A percentile compares a stretch with the other conserved stretches of the same genome.
phyloP scores from a whole-genome alignment of 92 coral and sea anemone species.

The Metridium senile region DNA sequence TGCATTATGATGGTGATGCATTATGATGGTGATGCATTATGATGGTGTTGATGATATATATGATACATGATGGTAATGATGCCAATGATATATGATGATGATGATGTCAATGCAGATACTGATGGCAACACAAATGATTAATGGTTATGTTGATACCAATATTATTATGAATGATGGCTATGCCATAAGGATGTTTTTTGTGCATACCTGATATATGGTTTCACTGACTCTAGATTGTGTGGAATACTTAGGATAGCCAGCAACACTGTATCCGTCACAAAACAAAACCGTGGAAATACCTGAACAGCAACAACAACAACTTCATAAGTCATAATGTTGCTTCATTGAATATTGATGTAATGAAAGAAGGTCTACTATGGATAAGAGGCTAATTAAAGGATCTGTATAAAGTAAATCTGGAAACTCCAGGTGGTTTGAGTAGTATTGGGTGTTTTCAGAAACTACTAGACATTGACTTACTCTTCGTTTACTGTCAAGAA shows the following conservation, averaged over 20 bases:
- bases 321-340: neutral
- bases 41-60: neutral
- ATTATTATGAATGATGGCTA: no score
- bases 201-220: slow-evolving; percentile 90
- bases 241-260: slow-evolving; percentile 94
- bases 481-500: slow-evolving; percentile 88
- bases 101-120: neutral
- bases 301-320: slow-evolving; percentile 24
- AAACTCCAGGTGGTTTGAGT: no score
- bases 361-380: no score
- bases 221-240: slow-evolving; percentile 87
- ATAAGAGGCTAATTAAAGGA: no score
- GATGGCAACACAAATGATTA: neutral
- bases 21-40: neutral
- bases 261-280: slow-evolving; percentile 91
- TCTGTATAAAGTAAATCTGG: no score
- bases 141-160: neutral
- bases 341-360: neutral
- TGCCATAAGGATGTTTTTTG: no score
- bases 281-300: slow-evolving; percentile 97
- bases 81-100: neutral
- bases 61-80: neutral
- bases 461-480: no score
- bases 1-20: neutral
- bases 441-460: no score